A percentile compares a stretch with the other conserved stretches of the same genome.
Evolutionary conservation across 2,113 vertebrate species (phyloP).

Genomic region (Calonectris borealis): DNA sequence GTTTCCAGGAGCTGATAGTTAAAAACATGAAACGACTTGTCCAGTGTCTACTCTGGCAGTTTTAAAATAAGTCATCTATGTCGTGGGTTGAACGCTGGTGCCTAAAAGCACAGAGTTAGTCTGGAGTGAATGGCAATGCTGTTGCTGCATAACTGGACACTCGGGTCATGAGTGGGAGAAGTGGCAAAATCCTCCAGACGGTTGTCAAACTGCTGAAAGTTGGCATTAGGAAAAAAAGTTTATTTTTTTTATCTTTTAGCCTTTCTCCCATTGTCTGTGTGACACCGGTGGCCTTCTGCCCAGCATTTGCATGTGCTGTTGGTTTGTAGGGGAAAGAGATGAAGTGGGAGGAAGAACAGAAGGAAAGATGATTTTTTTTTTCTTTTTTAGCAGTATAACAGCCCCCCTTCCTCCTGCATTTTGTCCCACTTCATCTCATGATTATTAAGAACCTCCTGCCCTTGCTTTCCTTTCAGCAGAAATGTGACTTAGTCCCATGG

Average conservation of each 20-base stretch:
- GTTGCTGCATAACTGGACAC: background rate
- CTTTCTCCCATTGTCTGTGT: background rate
- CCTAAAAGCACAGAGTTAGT: background rate
- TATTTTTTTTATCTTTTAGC: background rate
- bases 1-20: background rate
- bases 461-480: background rate
- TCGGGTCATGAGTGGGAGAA: background rate
- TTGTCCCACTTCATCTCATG: background rate
- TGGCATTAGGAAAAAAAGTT: rapidly evolving
- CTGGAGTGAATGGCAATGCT: background rate
- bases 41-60: too few species aligned
- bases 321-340: background rate
- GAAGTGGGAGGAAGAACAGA: background rate
- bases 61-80: too few species aligned
- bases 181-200: background rate
- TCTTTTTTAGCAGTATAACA: background rate
- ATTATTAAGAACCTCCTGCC: background rate
- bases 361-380: background rate
- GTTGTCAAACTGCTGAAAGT: background rate
- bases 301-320: background rate
- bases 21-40: background rate
- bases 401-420: background rate
- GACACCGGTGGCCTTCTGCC: background rate
- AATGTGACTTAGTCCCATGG: background rate
- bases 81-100: background rate